Evolutionary conservation across 2,888 invertebrate genomes (phyloP), one percentile per base, ranked within the genome.

Genomic region (Ferdinandea cuprea): DNA sequence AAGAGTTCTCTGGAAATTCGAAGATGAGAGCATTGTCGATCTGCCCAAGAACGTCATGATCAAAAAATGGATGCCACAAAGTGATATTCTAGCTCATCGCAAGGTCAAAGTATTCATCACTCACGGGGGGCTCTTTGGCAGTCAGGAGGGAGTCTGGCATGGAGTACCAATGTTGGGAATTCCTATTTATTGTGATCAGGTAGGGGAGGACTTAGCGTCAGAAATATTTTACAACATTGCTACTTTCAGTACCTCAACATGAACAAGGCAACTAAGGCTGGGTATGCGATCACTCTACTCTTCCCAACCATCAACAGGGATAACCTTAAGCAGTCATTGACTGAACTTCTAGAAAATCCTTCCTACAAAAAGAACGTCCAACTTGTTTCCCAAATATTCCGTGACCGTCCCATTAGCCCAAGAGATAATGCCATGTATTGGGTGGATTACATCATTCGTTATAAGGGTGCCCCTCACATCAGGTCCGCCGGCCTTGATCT

Each of bases 1-100:
- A 77, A 88, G 89, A 7, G 88, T 92, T 1, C 79, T 92, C 0
- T 92, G 92, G 92, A 92, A 92, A 86, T 92, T 91, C 87, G 92
- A 92, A 84, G 88, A 91, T 46, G 91, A 91, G 28, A 87, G 86
- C 2, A 86, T 90, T 13, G 86, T 87, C 1, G 85, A 90, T 59
- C 63, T 91, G 77, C 91, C 92, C 0, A 65, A 85, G 11, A 92
- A 92, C 86, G 88, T 93, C 0, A 89, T 91, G 87, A 85, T 92
- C 8, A 88, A 89, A n/a, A 91, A 91, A 40, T 93, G 93, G 93
- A 85, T 92, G 69, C 92, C 93, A 0, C 93, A 93, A 86, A 89
- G 89, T 48, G 92, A 92, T 85, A 90, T 93, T 13, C 76, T 91
- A 87, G 91, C 90, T 3, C 92, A 92, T 87, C 89, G 87, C 0